A percentile compares a stretch with the other conserved stretches of the same genome.
Evolutionary conservation across 2,113 vertebrate species (phyloP).

Genomic region (Apaloderma vittatum): DNA sequence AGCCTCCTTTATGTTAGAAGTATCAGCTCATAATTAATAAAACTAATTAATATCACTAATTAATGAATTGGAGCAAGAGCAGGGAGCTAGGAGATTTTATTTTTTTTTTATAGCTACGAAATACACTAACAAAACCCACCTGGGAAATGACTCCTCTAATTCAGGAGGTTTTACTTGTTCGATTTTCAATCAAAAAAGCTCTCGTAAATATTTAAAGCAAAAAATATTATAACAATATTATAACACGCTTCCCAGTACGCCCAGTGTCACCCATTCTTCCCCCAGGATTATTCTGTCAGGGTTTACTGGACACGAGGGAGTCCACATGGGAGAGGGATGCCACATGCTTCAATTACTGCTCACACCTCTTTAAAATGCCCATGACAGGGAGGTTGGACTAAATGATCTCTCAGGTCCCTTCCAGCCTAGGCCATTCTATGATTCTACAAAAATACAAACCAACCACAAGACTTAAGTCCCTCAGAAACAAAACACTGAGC

Average conservation of each 20-base stretch:
- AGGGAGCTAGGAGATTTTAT: neutral
- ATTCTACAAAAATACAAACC: too few relatives aligned
- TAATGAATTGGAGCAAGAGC: conserved; percentile 3
- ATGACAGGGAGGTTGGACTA: too few relatives aligned
- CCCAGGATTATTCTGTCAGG: rapidly evolving
- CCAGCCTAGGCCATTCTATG: too few relatives aligned
- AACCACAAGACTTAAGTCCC: neutral
- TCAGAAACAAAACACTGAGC: rapidly evolving
- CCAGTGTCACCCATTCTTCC: neutral
- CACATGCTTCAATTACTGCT: neutral
- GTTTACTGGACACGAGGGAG: neutral
- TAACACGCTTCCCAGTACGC: neutral
- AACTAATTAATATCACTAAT: conserved; percentile 41
- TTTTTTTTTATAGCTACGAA: neutral
- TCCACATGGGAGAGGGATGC: neutral
- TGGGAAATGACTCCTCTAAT: neutral
- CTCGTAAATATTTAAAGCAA: neutral
- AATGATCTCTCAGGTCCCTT: too few relatives aligned
- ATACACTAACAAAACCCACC: neutral
- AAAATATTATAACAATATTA: too few relatives aligned
- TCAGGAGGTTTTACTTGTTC: neutral
- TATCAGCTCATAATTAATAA: conserved; percentile 17
- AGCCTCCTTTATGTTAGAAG: neutral
- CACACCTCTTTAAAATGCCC: neutral
- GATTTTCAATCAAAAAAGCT: conserved; percentile 6